Evolutionary conservation across 2,113 vertebrate genomes (phyloP).

Genomic region (Mirounga angustirostris): DNA sequence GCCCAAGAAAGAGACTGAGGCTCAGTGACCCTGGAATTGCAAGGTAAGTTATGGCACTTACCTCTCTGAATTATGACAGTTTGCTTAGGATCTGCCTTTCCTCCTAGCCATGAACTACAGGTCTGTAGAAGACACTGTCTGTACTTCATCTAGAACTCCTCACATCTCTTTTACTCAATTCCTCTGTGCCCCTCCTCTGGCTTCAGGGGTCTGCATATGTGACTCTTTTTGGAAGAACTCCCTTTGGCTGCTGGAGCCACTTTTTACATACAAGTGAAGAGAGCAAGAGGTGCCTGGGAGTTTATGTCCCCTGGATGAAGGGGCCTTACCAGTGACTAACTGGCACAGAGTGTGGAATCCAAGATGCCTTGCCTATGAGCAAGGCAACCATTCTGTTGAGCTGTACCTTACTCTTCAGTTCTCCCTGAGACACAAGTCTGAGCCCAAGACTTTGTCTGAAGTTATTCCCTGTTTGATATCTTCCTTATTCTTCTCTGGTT

Average conservation of each 20-base stretch:
- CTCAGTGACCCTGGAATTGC: background rate
- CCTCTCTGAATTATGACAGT: no score
- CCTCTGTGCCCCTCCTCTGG: background rate
- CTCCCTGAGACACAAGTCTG: background rate
- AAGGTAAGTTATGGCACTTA: background rate
- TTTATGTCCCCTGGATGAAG: background rate
- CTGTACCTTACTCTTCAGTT: background rate
- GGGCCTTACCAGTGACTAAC: background rate
- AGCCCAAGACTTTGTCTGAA: background rate
- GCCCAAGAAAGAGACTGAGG: background rate
- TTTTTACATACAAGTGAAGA: background rate
- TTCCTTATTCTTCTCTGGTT: background rate
- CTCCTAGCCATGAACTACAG: background rate
- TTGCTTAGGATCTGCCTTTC: background rate
- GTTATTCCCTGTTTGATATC: background rate
- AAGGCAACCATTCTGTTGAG: background rate
- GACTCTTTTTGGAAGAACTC: background rate
- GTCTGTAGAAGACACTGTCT: background rate
- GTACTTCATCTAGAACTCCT: background rate
- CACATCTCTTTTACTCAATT: background rate
- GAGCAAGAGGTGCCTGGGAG: background rate
- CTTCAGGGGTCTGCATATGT: background rate
- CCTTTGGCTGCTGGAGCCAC: background rate
- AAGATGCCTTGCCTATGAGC: fast-evolving
- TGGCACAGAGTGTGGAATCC: no score